These are phyloP conservation scores for Nasua narica DNA, from an alignment of 2,797 vertebrate genomes.

Conservation along the genomic window DNA sequence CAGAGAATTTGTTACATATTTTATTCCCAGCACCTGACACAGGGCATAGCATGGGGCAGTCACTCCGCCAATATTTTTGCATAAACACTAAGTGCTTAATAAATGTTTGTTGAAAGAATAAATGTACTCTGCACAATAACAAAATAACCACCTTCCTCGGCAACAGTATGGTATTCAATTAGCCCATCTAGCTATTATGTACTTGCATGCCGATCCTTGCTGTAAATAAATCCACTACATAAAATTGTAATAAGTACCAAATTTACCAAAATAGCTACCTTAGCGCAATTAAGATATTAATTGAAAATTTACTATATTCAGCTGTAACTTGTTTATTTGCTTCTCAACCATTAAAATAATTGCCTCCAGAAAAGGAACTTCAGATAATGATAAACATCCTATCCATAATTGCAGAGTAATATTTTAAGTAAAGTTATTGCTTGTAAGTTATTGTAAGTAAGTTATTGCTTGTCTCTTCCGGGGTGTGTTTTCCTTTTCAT, in stretches of 20 bases:
- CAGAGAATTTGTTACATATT: not conserved
- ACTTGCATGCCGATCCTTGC: not conserved
- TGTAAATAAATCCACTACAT: slow-evolving; percentile 15
- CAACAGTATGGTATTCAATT: slow-evolving; percentile 21
- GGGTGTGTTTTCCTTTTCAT: not conserved
- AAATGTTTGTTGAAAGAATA: slow-evolving; percentile 39
- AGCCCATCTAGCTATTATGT: not conserved
- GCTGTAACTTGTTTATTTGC: not conserved
- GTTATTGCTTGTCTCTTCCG: not conserved
- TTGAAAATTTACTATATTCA: not conserved
- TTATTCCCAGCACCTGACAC: slow-evolving; percentile 22
- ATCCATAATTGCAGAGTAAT: not conserved
- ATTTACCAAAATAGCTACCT: slow-evolving; percentile 21
- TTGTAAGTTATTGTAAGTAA: too few species aligned
- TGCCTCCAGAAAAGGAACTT: not conserved
- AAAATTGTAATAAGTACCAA: slow-evolving; percentile 1
- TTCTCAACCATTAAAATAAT: not conserved
- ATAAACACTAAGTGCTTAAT: slow-evolving; percentile 11
- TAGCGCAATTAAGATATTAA: not conserved
- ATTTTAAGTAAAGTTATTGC: not conserved
- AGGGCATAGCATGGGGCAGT: not conserved
- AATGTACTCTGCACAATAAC: slow-evolving; percentile 3
- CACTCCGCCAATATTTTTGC: not conserved
- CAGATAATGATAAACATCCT: not conserved
- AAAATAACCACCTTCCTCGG: not conserved